Evolutionary conservation across 2,797 vertebrate genomes (phyloP).

Genomic region (Podarcis lilfordi): DNA sequence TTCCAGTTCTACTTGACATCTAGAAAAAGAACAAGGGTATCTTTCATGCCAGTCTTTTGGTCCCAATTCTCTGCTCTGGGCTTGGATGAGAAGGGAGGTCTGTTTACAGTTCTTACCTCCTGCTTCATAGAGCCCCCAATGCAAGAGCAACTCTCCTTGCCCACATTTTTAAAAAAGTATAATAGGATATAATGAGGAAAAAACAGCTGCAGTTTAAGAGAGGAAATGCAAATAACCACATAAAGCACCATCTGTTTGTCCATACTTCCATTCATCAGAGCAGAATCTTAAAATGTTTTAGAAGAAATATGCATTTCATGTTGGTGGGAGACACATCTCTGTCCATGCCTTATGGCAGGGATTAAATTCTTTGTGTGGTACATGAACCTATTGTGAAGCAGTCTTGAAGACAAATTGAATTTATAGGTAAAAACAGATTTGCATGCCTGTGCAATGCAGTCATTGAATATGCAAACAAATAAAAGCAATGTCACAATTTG

Average conservation of each 20-base stretch:
- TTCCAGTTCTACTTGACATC: neutral
- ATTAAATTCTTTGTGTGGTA: slow-evolving; percentile 47
- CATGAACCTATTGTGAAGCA: slow-evolving; percentile 41
- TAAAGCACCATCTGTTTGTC: neutral
- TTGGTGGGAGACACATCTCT: slow-evolving; percentile 42
- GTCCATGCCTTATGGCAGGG: slow-evolving; percentile 44
- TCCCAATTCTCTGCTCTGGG: neutral
- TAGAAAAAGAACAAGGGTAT: neutral
- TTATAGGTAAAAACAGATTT: slow-evolving; percentile 69
- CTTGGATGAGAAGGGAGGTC: neutral
- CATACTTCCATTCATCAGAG: neutral
- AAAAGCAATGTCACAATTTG: slow-evolving; percentile 71
- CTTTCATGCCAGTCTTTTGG: neutral
- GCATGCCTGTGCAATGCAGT: slow-evolving; percentile 64
- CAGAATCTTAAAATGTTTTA: slow-evolving; percentile 41
- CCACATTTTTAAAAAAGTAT: neutral
- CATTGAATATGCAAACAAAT: slow-evolving; percentile 67
- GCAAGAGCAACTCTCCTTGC: neutral
- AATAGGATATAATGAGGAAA: neutral
- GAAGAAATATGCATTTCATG: slow-evolving; percentile 40
- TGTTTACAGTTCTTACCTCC: neutral
- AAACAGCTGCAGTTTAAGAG: slow-evolving; percentile 4
- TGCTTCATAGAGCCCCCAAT: neutral
- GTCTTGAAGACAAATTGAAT: slow-evolving; percentile 58
- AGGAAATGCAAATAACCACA: neutral